Conservation (phyloP, 2,797 vertebrate species). For the Vultur gryphus region DNA sequence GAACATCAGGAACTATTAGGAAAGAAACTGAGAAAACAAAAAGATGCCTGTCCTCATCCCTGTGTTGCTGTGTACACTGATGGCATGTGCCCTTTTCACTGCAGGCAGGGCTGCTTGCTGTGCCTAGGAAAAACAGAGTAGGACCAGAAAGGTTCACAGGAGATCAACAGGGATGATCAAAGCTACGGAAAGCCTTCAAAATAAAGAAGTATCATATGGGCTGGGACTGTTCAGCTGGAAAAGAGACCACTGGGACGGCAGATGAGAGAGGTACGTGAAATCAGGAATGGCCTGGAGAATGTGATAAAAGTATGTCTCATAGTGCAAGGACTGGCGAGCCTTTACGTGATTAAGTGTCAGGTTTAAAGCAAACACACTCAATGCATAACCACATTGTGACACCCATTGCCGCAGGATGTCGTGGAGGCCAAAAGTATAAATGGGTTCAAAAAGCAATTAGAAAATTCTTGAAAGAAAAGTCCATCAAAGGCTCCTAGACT, state of each 20-base stretch:
- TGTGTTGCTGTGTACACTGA: not conserved
- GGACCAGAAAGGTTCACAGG: not conserved
- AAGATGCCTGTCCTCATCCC: not conserved
- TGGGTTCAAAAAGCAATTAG: not conserved
- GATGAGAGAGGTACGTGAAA: not conserved
- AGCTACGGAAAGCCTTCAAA: not conserved
- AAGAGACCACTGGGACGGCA: not conserved
- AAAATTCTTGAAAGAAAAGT: constrained; percentile 10
- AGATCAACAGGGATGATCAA: not conserved
- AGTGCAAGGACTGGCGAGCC: not conserved
- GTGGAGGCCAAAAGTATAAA: not conserved
- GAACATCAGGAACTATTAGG: not conserved
- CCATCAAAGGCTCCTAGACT: not conserved
- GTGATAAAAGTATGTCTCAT: not conserved
- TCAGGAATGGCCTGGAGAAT: not conserved
- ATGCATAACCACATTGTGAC: not conserved
- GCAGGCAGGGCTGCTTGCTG: not conserved
- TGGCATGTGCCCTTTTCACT: not conserved
- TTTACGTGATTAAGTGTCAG: not conserved
- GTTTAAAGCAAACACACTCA: constrained; percentile 10
- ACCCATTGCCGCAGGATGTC: not conserved
- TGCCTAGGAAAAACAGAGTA: not conserved
- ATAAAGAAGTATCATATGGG: not conserved
- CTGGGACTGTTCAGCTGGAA: not conserved
- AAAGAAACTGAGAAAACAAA: not conserved